Conservation (phyloP, 2,888 invertebrate genomes). For the Cactoblastis cactorum region DNA sequence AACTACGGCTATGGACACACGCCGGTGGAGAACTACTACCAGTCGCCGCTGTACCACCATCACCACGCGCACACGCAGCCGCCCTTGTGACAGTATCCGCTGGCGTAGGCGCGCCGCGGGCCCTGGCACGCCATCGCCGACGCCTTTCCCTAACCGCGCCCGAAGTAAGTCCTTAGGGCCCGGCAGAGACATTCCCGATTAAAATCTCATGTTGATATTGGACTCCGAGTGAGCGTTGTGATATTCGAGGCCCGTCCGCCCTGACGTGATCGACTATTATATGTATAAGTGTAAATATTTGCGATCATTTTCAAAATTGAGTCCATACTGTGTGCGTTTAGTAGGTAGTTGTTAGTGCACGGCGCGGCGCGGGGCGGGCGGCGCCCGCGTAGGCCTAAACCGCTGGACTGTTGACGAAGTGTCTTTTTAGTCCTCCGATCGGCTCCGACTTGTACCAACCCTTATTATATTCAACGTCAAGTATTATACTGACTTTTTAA, state of each 20-base stretch:
- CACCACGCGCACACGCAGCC: slow-evolving; percentile 85
- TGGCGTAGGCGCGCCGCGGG: slow-evolving; percentile 84
- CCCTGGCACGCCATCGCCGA: slow-evolving; percentile 44
- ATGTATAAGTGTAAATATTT: slow-evolving; percentile 68
- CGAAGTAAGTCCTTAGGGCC: slow-evolving; percentile 24
- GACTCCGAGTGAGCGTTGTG: slow-evolving; percentile 74
- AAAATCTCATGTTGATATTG: slow-evolving; percentile 65
- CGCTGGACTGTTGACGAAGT: slow-evolving; percentile 60
- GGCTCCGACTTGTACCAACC: slow-evolving; percentile 49
- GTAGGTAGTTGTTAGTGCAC: slow-evolving; percentile 59
- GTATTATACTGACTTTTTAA: neutral
- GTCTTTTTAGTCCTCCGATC: slow-evolving; percentile 56
- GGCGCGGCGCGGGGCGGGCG: slow-evolving; percentile 44
- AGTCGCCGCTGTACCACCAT: slow-evolving; percentile 87
- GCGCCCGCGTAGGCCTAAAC: slow-evolving; percentile 62
- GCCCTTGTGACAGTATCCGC: slow-evolving; percentile 95
- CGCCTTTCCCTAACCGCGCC: slow-evolving; percentile 32
- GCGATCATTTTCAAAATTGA: slow-evolving; percentile 46
- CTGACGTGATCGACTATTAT: slow-evolving; percentile 43
- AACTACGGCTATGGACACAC: slow-evolving; percentile 78
- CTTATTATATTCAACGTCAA: slow-evolving; percentile 23
- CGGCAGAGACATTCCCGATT: slow-evolving; percentile 15
- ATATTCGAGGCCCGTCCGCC: slow-evolving; percentile 41
- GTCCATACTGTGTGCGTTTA: slow-evolving; percentile 61
- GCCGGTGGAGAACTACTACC: slow-evolving; percentile 89